These are phyloP conservation scores for Podotricha telesiphe DNA, from an alignment of 2,888 invertebrate genomes.

Conservation along the genomic window DNA sequence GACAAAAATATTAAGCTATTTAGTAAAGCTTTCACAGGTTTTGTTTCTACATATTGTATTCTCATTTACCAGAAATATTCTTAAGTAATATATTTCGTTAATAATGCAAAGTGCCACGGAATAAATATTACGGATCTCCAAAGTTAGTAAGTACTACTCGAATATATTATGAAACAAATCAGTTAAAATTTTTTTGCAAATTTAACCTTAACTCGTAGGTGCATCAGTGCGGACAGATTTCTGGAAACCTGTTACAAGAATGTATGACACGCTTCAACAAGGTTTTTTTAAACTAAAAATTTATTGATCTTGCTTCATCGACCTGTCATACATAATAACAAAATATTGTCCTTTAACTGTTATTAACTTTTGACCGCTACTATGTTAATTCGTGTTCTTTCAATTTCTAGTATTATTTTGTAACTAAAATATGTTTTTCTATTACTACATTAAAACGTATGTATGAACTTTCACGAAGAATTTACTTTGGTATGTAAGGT, in stretches of 20 bases:
- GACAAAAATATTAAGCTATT: background rate
- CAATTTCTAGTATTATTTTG: background rate
- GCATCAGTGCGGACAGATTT: conserved; percentile 56
- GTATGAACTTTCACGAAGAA: too few species aligned
- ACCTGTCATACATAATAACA: conserved; percentile 49
- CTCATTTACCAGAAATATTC: too few species aligned
- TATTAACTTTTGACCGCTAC: conserved; percentile 40
- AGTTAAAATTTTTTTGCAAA: conserved; percentile 48
- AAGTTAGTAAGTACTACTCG: background rate
- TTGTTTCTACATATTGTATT: background rate
- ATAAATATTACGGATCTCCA: background rate
- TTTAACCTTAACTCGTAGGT: conserved; percentile 54
- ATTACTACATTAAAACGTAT: too few species aligned
- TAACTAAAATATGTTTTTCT: background rate
- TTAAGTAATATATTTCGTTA: too few species aligned
- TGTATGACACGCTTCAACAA: conserved; percentile 69
- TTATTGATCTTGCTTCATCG: conserved; percentile 61
- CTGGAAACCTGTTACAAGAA: conserved; percentile 63
- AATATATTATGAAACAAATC: conserved; percentile 47
- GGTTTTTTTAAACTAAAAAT: conserved; percentile 58
- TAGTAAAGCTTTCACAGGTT: background rate
- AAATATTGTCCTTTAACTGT: conserved; percentile 46
- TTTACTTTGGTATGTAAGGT: too few species aligned
- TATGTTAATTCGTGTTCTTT: conserved; percentile 2
- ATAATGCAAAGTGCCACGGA: too few species aligned